A percentile compares a stretch with the other conserved stretches of the same genome.
Evolutionary conservation across 2,797 vertebrate species (phyloP).

Genomic region (Propithecus deckenii): DNA sequence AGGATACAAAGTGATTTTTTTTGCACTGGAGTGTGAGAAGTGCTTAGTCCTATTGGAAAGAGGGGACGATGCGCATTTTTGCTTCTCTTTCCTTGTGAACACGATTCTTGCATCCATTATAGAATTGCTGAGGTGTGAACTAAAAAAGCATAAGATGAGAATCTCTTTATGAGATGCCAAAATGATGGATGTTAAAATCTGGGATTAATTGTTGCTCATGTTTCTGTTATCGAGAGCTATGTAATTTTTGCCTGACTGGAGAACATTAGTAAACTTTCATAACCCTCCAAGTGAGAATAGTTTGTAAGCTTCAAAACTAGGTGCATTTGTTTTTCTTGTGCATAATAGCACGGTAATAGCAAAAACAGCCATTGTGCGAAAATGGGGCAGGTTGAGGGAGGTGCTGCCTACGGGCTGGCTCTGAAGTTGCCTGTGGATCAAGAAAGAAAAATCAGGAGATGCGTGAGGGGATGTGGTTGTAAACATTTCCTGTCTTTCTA

Average conservation of each 20-base stretch:
- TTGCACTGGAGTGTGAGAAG: not conserved
- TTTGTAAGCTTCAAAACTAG: not conserved
- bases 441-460: not conserved
- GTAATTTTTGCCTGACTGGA: not conserved
- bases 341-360: not conserved
- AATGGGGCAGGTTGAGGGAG: not conserved
- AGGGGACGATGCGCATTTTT: not conserved
- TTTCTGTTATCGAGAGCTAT: not conserved
- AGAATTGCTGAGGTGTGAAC: not conserved
- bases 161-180: not conserved
- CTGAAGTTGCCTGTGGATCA: not conserved
- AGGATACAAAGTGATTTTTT: not conserved
- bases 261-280: not conserved
- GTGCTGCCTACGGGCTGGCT: not conserved
- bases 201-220: not conserved
- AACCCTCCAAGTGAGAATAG: conserved; percentile 31
- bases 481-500: not conserved
- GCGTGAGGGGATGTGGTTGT: not conserved
- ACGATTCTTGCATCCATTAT: not conserved
- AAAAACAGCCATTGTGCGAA: not conserved
- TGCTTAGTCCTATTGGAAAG: not conserved
- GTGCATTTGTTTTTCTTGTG: not conserved
- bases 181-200: not conserved
- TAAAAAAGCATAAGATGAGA: not conserved
- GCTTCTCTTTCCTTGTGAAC: not conserved